phyloP scores from a whole-genome alignment of 2,797 vertebrate species.

The Periparus ater region DNA sequence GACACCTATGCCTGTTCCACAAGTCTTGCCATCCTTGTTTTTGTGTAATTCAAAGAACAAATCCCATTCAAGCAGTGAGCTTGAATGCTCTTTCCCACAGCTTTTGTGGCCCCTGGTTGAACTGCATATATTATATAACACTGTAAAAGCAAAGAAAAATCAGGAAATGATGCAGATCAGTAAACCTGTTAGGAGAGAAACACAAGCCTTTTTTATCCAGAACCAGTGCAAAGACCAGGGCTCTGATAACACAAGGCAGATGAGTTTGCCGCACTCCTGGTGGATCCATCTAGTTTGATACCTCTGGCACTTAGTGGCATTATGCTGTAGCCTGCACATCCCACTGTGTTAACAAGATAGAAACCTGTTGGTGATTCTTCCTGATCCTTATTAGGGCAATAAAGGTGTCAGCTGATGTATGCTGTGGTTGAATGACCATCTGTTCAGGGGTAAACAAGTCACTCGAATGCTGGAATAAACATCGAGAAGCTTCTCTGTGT shows the following conservation, averaged over 20 bases:
- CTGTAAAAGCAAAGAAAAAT: background rate
- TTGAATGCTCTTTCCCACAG: background rate
- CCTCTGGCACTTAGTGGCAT: background rate
- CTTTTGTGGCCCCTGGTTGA: background rate
- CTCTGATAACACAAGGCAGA: background rate
- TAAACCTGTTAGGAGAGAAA: background rate
- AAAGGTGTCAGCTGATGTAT: constrained; percentile 5
- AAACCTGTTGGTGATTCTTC: background rate
- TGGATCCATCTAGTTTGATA: background rate
- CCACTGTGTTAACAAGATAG: constrained; percentile 19
- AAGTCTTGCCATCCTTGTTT: background rate
- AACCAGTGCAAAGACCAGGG: background rate
- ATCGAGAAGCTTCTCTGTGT: background rate
- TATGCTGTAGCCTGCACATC: background rate
- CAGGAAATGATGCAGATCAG: background rate
- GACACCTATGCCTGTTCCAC: rapidly evolving
- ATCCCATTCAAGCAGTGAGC: background rate
- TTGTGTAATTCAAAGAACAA: background rate
- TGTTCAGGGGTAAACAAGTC: constrained; percentile 51
- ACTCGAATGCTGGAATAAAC: background rate
- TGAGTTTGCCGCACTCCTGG: background rate
- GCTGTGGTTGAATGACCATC: constrained; percentile 11
- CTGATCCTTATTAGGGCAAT: constrained; percentile 45
- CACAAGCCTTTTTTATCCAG: background rate
- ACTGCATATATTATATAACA: background rate